Base-by-base conservation (phyloP, 2,797 vertebrate species). In the Gouania willdenowi region DNA sequence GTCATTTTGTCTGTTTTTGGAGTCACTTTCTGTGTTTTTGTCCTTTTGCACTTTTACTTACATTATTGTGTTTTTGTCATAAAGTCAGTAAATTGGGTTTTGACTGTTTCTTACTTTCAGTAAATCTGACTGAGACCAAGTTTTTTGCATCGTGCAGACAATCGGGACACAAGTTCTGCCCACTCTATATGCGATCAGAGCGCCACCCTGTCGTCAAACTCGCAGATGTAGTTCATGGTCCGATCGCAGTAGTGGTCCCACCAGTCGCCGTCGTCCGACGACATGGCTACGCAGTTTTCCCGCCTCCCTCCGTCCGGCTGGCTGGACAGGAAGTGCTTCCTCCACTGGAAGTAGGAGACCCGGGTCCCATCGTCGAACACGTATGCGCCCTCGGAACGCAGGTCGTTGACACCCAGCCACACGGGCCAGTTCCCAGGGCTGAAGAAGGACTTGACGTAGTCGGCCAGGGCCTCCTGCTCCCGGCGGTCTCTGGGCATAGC, bases 201-300 rank as follows among this genome's bases (percentile, higher is more conserved):
- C 21, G 72, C 51, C 54, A 77, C 67, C 60, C 85, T 82, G 69
- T 85, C 82, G 1, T 91, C 88, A 32, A 90, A 96, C 81, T 95
- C 93, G 63, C 94, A 96, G 32, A 93, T 66, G 33, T 90, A 95
- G 81, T 91, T 91, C 87, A 94, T 92, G 57, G 82, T 87, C 29
- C 91, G 83, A 28, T 91, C 87, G 26, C 94, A 96, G 84, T 92
- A 92, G 55, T 92, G 91, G 73, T 96, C 94, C 94, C 94, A 96
- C 94, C 93, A 96, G 56, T 94, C 92, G 2, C 94, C 94, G 0
- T 94, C 91, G 7, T 93, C 91, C 0, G 93, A 93, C 5, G 92
- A 89, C 86, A 94, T 89, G 2, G 91, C 87, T 61, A 95, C 92
- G 3, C 94, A 96, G 84, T 96, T 96, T 80, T 96, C 94, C 1